phyloP scores from a whole-genome alignment of 1,140 invertebrate genomes.

The Lucilia sericata region DNA sequence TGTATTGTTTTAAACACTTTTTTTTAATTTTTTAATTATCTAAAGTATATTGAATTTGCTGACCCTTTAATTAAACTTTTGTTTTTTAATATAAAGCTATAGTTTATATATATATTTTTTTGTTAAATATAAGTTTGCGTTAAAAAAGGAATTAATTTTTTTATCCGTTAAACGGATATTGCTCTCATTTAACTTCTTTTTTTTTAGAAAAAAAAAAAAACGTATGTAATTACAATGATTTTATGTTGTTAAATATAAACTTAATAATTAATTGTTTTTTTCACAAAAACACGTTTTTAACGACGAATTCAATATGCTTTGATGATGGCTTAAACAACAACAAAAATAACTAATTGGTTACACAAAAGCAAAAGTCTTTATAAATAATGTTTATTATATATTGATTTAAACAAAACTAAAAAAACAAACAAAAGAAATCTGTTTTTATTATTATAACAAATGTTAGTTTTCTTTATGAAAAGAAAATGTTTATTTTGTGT shows the following conservation, averaged over 20 bases:
- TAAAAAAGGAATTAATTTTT: conserved; percentile 40
- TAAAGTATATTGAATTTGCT: conserved; percentile 27
- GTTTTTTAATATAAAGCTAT: background rate
- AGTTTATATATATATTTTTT: background rate
- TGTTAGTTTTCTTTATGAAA: background rate
- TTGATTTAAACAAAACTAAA: background rate
- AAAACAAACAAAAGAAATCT: background rate
- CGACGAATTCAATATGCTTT: conserved; percentile 48
- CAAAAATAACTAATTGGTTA: conserved; percentile 13
- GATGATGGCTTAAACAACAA: conserved; percentile 13
- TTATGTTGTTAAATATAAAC: conserved; percentile 39
- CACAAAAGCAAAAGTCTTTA: background rate
- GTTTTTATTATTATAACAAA: background rate
- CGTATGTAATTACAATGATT: background rate
- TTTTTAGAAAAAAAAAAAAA: conserved; percentile 39
- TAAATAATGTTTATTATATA: conserved; percentile 37
- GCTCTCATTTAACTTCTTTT: conserved; percentile 14
- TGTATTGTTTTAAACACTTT: background rate
- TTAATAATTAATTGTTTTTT: conserved; percentile 23
- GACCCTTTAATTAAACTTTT: background rate
- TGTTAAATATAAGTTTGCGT: conserved; percentile 17
- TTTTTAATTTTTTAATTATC: background rate
- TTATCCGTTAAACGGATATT: conserved; percentile 46
- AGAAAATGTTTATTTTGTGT: background rate
- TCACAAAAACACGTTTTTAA: background rate